phyloP scores from a whole-genome alignment of 2,888 invertebrate genomes.

The Metopia argyrocephala region DNA sequence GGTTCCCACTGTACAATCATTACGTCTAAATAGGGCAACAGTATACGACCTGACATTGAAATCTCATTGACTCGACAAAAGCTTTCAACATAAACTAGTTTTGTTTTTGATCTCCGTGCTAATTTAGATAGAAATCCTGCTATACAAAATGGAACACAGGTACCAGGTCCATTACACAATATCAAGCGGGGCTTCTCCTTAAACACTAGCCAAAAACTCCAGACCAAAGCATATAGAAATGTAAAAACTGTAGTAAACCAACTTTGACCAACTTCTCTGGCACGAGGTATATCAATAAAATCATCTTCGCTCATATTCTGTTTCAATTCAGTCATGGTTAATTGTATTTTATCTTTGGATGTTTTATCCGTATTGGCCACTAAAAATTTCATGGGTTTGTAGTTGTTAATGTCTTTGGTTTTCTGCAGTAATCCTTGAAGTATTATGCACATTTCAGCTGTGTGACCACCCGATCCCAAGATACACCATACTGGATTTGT shows the following conservation, averaged over 20 bases:
- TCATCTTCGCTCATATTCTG: slow-evolving; percentile 79
- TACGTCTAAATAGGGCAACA: slow-evolving; percentile 90
- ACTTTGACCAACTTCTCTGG: slow-evolving; percentile 92
- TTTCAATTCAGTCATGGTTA: slow-evolving; percentile 77
- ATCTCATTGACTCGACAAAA: slow-evolving; percentile 94
- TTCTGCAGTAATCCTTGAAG: slow-evolving; percentile 80
- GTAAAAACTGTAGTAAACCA: slow-evolving; percentile 88
- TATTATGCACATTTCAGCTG: slow-evolving; percentile 93
- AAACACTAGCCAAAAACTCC: slow-evolving; percentile 84
- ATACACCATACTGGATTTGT: slow-evolving; percentile 72
- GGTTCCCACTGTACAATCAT: slow-evolving; percentile 96
- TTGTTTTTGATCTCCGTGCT: slow-evolving; percentile 82
- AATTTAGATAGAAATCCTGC: slow-evolving; percentile 87
- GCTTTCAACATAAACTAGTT: slow-evolving; percentile 95
- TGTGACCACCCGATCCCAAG: slow-evolving; percentile 83
- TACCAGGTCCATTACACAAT: slow-evolving; percentile 97
- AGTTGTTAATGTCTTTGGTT: slow-evolving; percentile 44
- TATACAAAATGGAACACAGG: slow-evolving; percentile 94
- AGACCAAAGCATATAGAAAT: slow-evolving; percentile 85
- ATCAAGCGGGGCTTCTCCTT: slow-evolving; percentile 88
- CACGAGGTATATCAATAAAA: slow-evolving; percentile 84
- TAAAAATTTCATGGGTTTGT: slow-evolving; percentile 80
- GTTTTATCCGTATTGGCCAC: slow-evolving; percentile 88
- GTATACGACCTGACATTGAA: slow-evolving; percentile 92
- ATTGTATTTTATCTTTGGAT: slow-evolving; percentile 84